Conservation (phyloP, 2,113 vertebrate genomes). For the Caretta caretta region DNA sequence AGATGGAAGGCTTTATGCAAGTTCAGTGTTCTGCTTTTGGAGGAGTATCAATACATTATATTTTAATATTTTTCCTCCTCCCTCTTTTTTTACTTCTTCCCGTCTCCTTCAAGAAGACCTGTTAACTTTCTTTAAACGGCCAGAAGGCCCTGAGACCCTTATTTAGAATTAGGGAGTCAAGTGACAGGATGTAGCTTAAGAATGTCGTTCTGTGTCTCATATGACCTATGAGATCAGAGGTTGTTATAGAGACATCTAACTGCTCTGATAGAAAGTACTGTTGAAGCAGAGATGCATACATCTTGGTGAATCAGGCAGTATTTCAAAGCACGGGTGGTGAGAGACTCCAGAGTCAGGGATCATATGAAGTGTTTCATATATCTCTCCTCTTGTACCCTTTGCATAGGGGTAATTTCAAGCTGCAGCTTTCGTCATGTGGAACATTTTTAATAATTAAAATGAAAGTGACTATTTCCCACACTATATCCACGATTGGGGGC, state of each 20-base stretch:
- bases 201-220: slow-evolving; percentile 57
- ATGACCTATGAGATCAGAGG: slow-evolving; percentile 64
- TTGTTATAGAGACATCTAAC: slow-evolving; percentile 24
- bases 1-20: rapidly evolving
- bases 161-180: slow-evolving; percentile 43
- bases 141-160: not conserved
- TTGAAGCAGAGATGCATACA: not conserved
- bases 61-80: not conserved
- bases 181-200: slow-evolving; percentile 20
- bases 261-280: not conserved
- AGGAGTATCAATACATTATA: not conserved
- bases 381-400: rapidly evolving
- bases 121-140: slow-evolving; percentile 53
- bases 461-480: rapidly evolving
- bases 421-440: not conserved
- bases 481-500: not conserved
- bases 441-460: not conserved
- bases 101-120: not conserved
- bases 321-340: not conserved
- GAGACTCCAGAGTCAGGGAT: not conserved
- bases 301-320: rapidly evolving
- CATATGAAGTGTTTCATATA: not conserved
- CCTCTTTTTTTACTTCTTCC: not conserved
- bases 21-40: not conserved
- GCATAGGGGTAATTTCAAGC: not conserved